These are phyloP conservation scores for Lonchura striata DNA, from an alignment of 2,113 vertebrate species.

Conservation along the genomic window DNA sequence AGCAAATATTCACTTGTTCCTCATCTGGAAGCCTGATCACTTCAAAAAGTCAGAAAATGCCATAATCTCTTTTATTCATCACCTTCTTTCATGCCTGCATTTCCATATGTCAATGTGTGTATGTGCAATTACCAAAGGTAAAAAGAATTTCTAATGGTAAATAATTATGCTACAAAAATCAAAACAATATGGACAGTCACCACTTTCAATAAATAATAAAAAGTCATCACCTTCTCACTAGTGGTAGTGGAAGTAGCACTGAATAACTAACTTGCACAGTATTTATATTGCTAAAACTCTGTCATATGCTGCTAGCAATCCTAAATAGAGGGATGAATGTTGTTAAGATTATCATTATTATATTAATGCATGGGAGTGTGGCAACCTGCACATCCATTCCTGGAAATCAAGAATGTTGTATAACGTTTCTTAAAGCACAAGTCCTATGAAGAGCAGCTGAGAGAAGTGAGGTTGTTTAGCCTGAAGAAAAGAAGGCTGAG, in stretches of 20 bases:
- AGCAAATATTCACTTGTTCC: neutral
- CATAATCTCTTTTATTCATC: neutral
- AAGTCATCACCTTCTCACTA: too few species aligned
- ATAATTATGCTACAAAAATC: neutral
- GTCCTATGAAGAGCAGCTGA: neutral
- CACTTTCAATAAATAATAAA: neutral
- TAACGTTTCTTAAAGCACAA: neutral
- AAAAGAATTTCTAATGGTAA: neutral
- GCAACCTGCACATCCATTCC: neutral
- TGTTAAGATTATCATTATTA: neutral
- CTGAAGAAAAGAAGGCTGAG: neutral
- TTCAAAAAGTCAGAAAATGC: neutral
- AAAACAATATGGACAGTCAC: neutral
- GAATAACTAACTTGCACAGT: neutral
- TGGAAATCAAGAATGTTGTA: neutral
- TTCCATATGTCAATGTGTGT: neutral
- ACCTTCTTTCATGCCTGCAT: neutral
- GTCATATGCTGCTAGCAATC: neutral
- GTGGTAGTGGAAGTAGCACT: neutral
- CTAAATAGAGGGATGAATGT: neutral
- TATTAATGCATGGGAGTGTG: neutral
- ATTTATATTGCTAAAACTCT: neutral
- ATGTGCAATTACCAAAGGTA: neutral
- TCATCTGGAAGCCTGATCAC: neutral
- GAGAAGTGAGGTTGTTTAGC: neutral